These are phyloP conservation scores for Cyrtorhinus lividipennis DNA, from an alignment of 1,140 invertebrate genomes.

Conservation along the genomic window DNA sequence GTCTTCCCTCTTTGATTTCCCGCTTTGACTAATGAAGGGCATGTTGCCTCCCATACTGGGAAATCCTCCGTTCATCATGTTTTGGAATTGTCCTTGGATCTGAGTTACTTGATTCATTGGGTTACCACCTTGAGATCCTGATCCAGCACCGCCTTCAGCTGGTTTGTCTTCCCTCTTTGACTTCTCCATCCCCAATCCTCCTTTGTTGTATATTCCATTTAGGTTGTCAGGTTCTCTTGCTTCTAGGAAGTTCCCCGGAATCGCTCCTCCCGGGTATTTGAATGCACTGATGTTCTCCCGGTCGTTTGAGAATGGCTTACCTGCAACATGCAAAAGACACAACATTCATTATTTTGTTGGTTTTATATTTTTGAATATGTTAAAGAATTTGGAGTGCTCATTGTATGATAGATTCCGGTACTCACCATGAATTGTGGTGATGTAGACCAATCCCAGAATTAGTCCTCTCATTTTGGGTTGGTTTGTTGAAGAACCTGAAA, in stretches of 20 bases:
- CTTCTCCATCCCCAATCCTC: not conserved
- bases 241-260: not conserved
- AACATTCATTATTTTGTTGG: no score
- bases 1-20: not conserved
- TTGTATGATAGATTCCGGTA: no score
- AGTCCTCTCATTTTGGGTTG: no score
- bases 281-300: not conserved
- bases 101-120: not conserved
- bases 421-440: no score
- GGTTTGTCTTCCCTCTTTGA: constrained; percentile 3
- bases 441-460: no score
- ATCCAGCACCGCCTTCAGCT: not conserved
- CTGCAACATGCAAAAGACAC: not conserved
- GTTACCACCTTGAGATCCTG: not conserved
- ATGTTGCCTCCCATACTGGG: not conserved
- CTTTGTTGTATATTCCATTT: not conserved
- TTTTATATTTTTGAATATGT: no score
- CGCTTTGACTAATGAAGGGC: not conserved
- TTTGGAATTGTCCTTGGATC: not conserved
- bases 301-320: not conserved
- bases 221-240: not conserved
- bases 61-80: not conserved
- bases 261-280: not conserved
- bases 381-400: no score
- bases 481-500: no score